Conservation (phyloP, 2,888 invertebrate genomes). For the Mimas tiliae region DNA sequence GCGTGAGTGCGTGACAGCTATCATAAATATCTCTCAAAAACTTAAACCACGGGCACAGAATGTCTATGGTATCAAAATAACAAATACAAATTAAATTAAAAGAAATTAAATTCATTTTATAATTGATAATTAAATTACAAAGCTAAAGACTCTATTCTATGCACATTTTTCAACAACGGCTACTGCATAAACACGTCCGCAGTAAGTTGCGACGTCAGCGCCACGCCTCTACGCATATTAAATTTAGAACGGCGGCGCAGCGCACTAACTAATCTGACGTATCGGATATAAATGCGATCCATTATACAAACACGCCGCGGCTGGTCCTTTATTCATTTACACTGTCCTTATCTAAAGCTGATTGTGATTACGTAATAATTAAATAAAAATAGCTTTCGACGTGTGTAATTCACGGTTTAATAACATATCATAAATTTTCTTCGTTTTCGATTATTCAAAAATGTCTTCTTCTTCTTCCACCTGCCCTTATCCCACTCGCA, state of each 20-base stretch:
- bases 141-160: not conserved
- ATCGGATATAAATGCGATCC: constrained; percentile 37
- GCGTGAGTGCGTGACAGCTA: too few species aligned
- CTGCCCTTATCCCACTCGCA: too few species aligned
- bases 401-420: too few species aligned
- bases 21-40: too few species aligned
- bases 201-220: constrained; percentile 23
- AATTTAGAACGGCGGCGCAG: constrained; percentile 29
- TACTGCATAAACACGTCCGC: constrained; percentile 23
- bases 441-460: too few species aligned
- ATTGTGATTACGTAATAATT: constrained; percentile 19
- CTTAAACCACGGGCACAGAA: too few species aligned
- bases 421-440: too few species aligned
- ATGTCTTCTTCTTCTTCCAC: too few species aligned
- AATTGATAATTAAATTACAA: not conserved
- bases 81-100: not conserved
- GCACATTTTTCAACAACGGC: not conserved
- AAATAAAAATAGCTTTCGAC: too few species aligned
- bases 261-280: constrained; percentile 28
- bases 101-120: not conserved
- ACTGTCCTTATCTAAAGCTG: constrained; percentile 15
- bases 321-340: constrained; percentile 33
- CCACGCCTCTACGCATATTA: constrained; percentile 26
- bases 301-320: constrained; percentile 40
- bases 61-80: too few species aligned